phyloP scores from a whole-genome alignment of 1,140 invertebrate species.

The Rhopalosiphum maidis region DNA sequence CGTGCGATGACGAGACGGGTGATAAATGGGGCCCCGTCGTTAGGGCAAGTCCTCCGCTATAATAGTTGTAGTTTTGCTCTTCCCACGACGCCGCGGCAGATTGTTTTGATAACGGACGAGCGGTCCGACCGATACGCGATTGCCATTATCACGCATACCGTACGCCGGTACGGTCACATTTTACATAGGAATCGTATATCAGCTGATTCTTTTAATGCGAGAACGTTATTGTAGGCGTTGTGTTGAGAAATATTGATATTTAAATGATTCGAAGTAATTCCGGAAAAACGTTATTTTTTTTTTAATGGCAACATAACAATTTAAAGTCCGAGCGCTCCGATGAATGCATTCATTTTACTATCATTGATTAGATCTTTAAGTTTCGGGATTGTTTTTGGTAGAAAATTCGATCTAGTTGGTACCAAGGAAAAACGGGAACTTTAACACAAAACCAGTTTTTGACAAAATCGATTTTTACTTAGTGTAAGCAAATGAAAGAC shows the following conservation, averaged over 20 bases:
- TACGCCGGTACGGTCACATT: not conserved
- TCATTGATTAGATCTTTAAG: not conserved
- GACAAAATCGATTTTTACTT: too few species aligned
- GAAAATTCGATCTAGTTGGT: too few species aligned
- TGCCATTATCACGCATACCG: not conserved
- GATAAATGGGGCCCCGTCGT: slow-evolving; percentile 14
- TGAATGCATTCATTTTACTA: not conserved
- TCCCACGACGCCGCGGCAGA: not conserved
- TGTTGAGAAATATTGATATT: too few species aligned
- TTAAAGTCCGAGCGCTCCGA: not conserved
- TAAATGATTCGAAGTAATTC: too few species aligned
- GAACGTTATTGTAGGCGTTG: too few species aligned
- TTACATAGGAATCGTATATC: not conserved
- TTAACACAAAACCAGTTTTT: not conserved
- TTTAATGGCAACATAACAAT: not conserved
- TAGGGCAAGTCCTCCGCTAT: not conserved
- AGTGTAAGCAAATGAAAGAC: not conserved
- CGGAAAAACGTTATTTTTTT: too few species aligned
- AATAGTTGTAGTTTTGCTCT: not conserved
- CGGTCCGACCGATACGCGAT: not conserved
- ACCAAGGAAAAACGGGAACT: not conserved
- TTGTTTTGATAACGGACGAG: slow-evolving; percentile 20
- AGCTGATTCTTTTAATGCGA: not conserved
- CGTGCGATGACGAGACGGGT: slow-evolving; percentile 13
- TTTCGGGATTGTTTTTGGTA: too few species aligned